phyloP scores from a whole-genome alignment of 2,888 invertebrate genomes.

The Diogma glabrata region DNA sequence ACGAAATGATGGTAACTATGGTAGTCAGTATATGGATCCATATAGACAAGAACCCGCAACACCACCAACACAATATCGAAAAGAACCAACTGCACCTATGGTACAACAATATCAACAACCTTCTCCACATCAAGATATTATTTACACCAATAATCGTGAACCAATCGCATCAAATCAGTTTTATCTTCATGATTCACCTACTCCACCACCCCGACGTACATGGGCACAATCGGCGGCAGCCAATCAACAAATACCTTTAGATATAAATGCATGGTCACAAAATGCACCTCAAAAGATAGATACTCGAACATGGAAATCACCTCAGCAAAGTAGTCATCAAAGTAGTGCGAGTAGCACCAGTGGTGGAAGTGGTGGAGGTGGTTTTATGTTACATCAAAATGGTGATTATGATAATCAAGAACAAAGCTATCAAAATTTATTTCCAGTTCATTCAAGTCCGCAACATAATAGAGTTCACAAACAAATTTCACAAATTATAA shows the following conservation, averaged over 20 bases:
- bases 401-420: slow-evolving; percentile 46
- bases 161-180: slow-evolving; percentile 47
- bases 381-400: slow-evolving; percentile 58
- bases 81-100: slow-evolving; percentile 23
- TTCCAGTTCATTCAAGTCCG: slow-evolving; percentile 47
- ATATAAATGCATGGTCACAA: slow-evolving; percentile 34
- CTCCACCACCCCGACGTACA: slow-evolving; percentile 46
- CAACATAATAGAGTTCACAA: slow-evolving; percentile 49
- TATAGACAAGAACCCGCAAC: slow-evolving; percentile 12
- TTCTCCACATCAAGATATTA: slow-evolving; percentile 42
- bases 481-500: slow-evolving; percentile 38
- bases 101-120: slow-evolving; percentile 18
- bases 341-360: slow-evolving; percentile 19
- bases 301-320: slow-evolving; percentile 38
- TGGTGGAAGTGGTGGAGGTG: slow-evolving; percentile 16
- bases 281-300: slow-evolving; percentile 24
- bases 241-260: slow-evolving; percentile 28
- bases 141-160: slow-evolving; percentile 27
- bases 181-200: slow-evolving; percentile 60
- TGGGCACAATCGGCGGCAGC: slow-evolving; percentile 49
- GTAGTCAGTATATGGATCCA: slow-evolving; percentile 12
- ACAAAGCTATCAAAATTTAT: slow-evolving; percentile 36
- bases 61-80: slow-evolving; percentile 24
- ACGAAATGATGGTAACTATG: slow-evolving; percentile 13
- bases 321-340: slow-evolving; percentile 23